Base-by-base conservation (phyloP, 2,888 invertebrate species). In the Agrochola lota region DNA sequence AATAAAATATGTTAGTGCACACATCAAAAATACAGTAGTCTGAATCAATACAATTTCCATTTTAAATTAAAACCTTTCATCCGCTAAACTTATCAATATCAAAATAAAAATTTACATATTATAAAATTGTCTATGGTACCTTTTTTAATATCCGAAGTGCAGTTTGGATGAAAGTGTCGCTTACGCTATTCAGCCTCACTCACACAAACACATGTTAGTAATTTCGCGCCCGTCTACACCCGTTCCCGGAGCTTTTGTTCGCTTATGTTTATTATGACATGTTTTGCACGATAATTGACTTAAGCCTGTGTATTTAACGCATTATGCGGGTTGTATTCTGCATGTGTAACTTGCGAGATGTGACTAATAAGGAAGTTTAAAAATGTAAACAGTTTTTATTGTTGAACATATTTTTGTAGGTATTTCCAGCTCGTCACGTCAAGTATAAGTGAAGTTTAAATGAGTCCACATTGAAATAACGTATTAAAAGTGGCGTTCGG, bases 261-360 rank as follows among this genome's bases (percentile, higher is more conserved):
- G 63, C 72, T 63, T 66, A 76, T 86, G 87, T 91, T 90, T 88
- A 88, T 78, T 87, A 88, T 86, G 87, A 86, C 88, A 87, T 90
- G 90, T 90, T 91, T 91, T 91, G 87, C 87, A 81, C 86, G 79
- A 87, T 91, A 91, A 91, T 91, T 91, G 91, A 91, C 91, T 91
- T 89, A 90, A 86, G 87, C 83, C 86, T 87, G 80, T 81, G 79
- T 85, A 88, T 88, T 88, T 88, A 86, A 81, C 76, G 73, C 79
- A 80, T 83, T 85, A 79, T 81, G 81, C 40, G 81, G 76, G 80
- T 76, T n/a, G 70, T 64, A 64, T 78, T 69, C 52, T 77, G 60
- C 35, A 23, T 66, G 71, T 75, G 71, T 70, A 17, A 46, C 30
- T 79, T 67, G 43, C 17, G 67, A 83, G 68, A 74, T 66, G 71